These are phyloP conservation scores for Rhynchomys soricoides DNA, from an alignment of 2,113 vertebrate genomes.

Conservation along the genomic window DNA sequence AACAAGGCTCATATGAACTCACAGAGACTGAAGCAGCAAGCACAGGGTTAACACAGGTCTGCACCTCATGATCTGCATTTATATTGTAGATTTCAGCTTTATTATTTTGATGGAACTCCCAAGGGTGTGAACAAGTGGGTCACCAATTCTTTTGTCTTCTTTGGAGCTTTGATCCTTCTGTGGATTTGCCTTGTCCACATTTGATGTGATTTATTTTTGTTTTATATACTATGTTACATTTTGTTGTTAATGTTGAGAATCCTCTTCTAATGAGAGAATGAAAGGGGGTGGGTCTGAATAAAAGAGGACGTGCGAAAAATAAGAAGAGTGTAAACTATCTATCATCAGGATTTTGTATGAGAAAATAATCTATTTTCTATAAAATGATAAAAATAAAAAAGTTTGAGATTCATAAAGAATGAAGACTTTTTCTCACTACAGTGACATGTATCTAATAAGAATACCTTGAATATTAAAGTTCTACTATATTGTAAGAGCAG, in stretches of 20 bases:
- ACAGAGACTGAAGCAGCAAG: not conserved
- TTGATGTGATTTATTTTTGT: not conserved
- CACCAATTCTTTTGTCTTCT: not conserved
- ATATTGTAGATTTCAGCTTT: not conserved
- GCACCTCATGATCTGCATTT: not conserved
- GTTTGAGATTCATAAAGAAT: not conserved
- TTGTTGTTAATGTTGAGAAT: not conserved
- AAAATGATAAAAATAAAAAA: not conserved
- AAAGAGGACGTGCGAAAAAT: accelerated
- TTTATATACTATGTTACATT: not conserved
- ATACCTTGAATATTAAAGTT: not conserved
- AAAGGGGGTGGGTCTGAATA: not conserved
- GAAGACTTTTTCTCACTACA: not conserved
- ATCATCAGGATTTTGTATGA: not conserved
- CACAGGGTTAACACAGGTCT: not conserved
- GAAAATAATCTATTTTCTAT: not conserved
- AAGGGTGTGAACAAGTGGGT: not conserved
- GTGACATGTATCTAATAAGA: not conserved
- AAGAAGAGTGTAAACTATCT: not conserved
- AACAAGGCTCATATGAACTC: not conserved
- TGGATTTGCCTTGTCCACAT: not conserved
- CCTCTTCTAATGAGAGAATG: not conserved
- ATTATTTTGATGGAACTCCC: not conserved
- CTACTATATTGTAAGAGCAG: not conserved
- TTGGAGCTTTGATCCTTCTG: too few species aligned